Evolutionary conservation across 2,888 invertebrate genomes (phyloP).

Genomic region (Cryptocephalus moraei): DNA sequence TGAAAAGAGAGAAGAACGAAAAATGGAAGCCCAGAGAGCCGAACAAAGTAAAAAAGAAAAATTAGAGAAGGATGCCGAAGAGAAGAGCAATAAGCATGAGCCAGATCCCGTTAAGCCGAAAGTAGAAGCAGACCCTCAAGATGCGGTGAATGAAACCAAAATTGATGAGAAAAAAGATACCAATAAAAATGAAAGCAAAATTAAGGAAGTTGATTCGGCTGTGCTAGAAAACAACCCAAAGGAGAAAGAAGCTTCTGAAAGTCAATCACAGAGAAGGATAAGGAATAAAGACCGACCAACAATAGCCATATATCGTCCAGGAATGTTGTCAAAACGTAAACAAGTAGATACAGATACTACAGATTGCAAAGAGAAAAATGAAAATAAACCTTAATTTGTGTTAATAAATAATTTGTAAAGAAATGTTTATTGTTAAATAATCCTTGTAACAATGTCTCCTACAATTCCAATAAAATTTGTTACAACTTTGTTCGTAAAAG

Average conservation of each 20-base stretch:
- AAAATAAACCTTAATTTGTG: no score
- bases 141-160: conserved; percentile 3
- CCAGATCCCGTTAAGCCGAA: neutral
- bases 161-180: neutral
- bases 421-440: no score
- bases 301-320: conserved; percentile 82
- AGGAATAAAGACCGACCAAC: conserved; percentile 73
- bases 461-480: no score
- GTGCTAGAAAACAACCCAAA: conserved; percentile 6
- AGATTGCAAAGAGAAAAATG: conserved; percentile 13
- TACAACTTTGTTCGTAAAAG: no score
- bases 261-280: conserved; percentile 37
- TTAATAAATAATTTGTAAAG: no score
- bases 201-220: conserved; percentile 5
- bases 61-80: conserved; percentile 1
- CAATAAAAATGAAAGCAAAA: conserved; percentile 5
- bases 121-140: neutral
- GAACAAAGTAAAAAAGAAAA: conserved; percentile 26
- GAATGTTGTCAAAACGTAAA: conserved; percentile 71
- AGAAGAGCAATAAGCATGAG: neutral
- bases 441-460: no score
- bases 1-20: conserved; percentile 36
- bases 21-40: conserved; percentile 30
- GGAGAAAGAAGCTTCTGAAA: conserved; percentile 12
- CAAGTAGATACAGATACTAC: conserved; percentile 43